Percentiles rank a stretch among this genome's conserved stretches.
These are phyloP conservation scores for Tetraneura akinire DNA, from an alignment of 1,140 invertebrate species.

Conservation along the genomic window DNA sequence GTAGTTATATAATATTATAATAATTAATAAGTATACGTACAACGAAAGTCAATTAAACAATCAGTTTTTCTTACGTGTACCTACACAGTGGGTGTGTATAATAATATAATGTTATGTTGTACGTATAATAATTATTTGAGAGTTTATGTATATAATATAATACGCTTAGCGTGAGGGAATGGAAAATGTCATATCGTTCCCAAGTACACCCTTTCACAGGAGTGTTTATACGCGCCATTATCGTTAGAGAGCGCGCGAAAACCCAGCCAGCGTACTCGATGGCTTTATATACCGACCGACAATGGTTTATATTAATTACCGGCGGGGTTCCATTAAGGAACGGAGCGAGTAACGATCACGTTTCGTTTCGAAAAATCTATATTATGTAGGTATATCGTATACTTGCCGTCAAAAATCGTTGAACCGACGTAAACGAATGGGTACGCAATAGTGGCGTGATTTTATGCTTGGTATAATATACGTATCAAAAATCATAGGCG, in stretches of 20 bases:
- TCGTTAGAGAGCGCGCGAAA: slow-evolving; percentile 35
- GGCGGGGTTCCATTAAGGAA: slow-evolving; percentile 21
- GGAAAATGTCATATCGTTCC: slow-evolving; percentile 6
- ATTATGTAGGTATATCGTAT: not conserved
- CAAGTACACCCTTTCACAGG: not conserved
- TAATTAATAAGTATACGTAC: not conserved
- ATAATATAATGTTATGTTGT: not conserved
- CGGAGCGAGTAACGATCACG: not conserved
- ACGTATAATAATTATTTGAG: too few relatives aligned
- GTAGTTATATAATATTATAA: too few relatives aligned
- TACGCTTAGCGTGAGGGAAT: not conserved
- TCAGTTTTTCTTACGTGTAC: slow-evolving; percentile 1
- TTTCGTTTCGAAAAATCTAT: too few relatives aligned
- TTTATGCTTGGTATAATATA: too few relatives aligned
- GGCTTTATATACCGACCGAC: slow-evolving; percentile 25
- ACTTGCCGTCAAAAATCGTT: not conserved
- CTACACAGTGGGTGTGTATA: not conserved
- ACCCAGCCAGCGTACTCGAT: not conserved
- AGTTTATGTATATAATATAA: not conserved
- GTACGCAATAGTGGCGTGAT: too few relatives aligned
- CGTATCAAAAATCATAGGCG: too few relatives aligned
- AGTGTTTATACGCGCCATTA: slow-evolving; percentile 41
- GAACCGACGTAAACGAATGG: not conserved
- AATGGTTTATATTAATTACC: slow-evolving; percentile 49
- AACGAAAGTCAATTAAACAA: slow-evolving; percentile 45